Evolutionary conservation across 2,113 vertebrate genomes (phyloP).

Genomic region (Eudyptes chrysolophus): DNA sequence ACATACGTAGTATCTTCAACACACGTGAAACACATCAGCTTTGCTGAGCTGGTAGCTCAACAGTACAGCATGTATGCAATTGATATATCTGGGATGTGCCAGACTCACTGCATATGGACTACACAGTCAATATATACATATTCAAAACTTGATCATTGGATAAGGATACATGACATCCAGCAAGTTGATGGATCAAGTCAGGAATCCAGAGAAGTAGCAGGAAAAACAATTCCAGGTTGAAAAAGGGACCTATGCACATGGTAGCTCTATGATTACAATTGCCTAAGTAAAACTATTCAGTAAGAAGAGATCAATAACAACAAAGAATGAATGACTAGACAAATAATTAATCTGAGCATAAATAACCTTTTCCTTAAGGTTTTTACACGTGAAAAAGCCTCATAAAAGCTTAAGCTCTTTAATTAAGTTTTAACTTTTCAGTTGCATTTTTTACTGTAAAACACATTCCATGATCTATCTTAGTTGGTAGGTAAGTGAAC

Average conservation of each 20-base stretch:
- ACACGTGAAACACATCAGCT: not conserved
- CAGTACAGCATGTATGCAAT: not conserved
- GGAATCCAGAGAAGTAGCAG: not conserved
- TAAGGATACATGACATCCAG: not conserved
- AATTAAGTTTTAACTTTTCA: not conserved
- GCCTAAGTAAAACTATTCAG: not conserved
- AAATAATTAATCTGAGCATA: not conserved
- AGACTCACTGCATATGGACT: not conserved
- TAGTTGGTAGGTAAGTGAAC: not conserved
- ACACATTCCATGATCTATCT: not conserved
- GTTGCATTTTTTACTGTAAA: not conserved
- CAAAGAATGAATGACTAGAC: not conserved
- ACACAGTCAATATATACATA: not conserved
- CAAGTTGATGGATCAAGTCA: not conserved
- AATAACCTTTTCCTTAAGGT: not conserved
- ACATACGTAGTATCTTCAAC: not conserved
- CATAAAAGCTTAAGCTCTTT: not conserved
- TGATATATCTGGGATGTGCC: not conserved
- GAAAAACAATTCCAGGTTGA: not conserved
- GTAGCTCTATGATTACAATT: not conserved
- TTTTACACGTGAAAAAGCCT: not conserved
- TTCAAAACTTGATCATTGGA: not conserved
- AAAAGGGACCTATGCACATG: not conserved
- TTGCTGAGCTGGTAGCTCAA: not conserved
- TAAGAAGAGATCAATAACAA: not conserved